phyloP scores from a whole-genome alignment of 2,113 vertebrate species.

The Fulica atra region DNA sequence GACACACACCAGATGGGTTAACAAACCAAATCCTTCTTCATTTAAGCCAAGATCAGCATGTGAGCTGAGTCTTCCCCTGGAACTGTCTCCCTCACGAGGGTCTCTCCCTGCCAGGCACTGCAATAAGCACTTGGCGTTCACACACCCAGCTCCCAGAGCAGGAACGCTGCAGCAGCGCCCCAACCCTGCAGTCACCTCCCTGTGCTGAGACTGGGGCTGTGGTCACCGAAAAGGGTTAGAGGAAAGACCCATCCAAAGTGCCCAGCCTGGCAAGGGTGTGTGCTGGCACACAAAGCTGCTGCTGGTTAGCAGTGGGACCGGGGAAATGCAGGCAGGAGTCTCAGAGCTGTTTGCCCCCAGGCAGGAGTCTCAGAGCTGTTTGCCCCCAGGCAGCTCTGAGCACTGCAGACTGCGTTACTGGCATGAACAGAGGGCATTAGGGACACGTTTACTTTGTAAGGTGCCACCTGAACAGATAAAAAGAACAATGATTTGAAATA shows the following conservation, averaged over 20 bases:
- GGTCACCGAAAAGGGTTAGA: neutral
- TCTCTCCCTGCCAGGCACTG: neutral
- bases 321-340: neutral
- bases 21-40: neutral
- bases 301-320: neutral
- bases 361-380: neutral
- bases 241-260: neutral
- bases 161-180: accelerated
- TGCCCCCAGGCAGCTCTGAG: neutral
- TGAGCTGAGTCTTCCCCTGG: neutral
- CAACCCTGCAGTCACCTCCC: neutral
- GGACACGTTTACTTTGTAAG: neutral
- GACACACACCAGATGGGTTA: neutral
- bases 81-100: neutral
- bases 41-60: neutral
- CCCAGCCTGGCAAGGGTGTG: neutral
- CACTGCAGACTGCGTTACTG: neutral
- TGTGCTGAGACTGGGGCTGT: neutral
- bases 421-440: too few species aligned
- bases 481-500: neutral
- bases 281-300: neutral
- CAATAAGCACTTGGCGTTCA: neutral
- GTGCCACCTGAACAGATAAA: neutral
- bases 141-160: neutral
- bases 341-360: neutral